phyloP scores from a whole-genome alignment of 2,888 invertebrate genomes.

The Gastracanthus pulcherrimus region DNA sequence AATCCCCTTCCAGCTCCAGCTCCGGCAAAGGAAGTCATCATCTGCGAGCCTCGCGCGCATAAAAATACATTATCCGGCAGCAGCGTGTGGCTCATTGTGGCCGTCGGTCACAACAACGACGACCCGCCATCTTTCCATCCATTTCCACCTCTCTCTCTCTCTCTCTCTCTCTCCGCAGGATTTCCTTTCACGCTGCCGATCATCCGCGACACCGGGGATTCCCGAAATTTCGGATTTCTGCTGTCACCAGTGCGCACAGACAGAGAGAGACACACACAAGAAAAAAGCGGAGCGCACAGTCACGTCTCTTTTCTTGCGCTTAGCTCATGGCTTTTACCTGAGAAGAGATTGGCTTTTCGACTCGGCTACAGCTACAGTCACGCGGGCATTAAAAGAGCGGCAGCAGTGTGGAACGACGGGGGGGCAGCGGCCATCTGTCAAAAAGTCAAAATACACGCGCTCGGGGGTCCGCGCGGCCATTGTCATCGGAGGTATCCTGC shows the following conservation, averaged over 20 bases:
- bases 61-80: slow-evolving; percentile 53
- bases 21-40: slow-evolving; percentile 49
- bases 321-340: background rate
- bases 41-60: slow-evolving; percentile 17
- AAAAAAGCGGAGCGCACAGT: slow-evolving; percentile 40
- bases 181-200: background rate
- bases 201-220: slow-evolving; percentile 23
- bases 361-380: slow-evolving; percentile 4
- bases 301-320: slow-evolving; percentile 31
- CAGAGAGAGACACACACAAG: too few species aligned
- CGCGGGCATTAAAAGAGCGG: too few species aligned
- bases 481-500: slow-evolving; percentile 71
- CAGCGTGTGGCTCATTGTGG: slow-evolving; percentile 69
- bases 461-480: slow-evolving; percentile 67
- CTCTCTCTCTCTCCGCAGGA: background rate
- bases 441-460: slow-evolving; percentile 77
- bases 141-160: background rate
- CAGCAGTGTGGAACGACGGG: slow-evolving; percentile 47
- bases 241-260: background rate
- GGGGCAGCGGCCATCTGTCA: slow-evolving; percentile 76
- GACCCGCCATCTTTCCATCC: slow-evolving; percentile 45
- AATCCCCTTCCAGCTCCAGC: background rate
- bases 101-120: slow-evolving; percentile 70
- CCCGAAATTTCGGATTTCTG: slow-evolving; percentile 1
- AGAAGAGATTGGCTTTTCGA: slow-evolving; percentile 26